These are phyloP conservation scores for Trissolcus brochymenae DNA, from an alignment of 2,888 invertebrate genomes.

Conservation along the genomic window DNA sequence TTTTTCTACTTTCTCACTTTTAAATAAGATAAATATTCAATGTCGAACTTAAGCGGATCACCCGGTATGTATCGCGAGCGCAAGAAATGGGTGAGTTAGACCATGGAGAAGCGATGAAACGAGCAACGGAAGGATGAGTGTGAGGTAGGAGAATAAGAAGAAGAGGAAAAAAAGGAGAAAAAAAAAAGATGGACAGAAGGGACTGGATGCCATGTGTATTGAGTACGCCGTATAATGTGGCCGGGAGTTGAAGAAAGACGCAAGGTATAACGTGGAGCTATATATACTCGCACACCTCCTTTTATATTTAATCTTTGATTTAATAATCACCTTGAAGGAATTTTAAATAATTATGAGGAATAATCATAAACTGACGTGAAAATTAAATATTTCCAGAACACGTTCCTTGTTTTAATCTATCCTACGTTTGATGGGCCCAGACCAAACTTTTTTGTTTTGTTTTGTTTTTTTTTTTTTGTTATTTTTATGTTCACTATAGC, in stretches of 20 bases:
- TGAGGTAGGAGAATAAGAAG: slow-evolving; percentile 52
- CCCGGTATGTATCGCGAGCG: slow-evolving; percentile 67
- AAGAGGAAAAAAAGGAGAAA: slow-evolving; percentile 32
- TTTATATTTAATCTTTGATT: slow-evolving; percentile 46
- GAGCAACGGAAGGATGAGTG: slow-evolving; percentile 63
- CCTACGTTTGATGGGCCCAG: slow-evolving; percentile 10
- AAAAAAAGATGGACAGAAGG: slow-evolving; percentile 51
- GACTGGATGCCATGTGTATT: slow-evolving; percentile 72
- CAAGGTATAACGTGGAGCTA: slow-evolving; percentile 39
- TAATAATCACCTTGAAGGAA: slow-evolving; percentile 40
- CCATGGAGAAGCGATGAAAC: slow-evolving; percentile 67
- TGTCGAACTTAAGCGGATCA: slow-evolving; percentile 42
- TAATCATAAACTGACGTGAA: slow-evolving; percentile 22
- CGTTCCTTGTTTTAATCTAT: slow-evolving; percentile 25
- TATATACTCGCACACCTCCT: slow-evolving; percentile 32
- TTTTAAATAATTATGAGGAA: slow-evolving; percentile 43
- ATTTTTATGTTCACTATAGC: background rate
- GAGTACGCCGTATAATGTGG: slow-evolving; percentile 50
- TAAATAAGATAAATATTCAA: slow-evolving; percentile 11
- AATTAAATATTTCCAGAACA: slow-evolving; percentile 29
- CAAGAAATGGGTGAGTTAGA: slow-evolving; percentile 72
- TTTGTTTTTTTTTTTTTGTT: background rate
- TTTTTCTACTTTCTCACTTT: slow-evolving; percentile 2
- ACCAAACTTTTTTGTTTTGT: background rate
- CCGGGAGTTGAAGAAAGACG: slow-evolving; percentile 25